Percentiles rank a stretch among this genome's conserved stretches.
These are phyloP conservation scores for Trididemnum miniatum DNA, from an alignment of 23 tunicate genomes.

Conservation along the genomic window DNA sequence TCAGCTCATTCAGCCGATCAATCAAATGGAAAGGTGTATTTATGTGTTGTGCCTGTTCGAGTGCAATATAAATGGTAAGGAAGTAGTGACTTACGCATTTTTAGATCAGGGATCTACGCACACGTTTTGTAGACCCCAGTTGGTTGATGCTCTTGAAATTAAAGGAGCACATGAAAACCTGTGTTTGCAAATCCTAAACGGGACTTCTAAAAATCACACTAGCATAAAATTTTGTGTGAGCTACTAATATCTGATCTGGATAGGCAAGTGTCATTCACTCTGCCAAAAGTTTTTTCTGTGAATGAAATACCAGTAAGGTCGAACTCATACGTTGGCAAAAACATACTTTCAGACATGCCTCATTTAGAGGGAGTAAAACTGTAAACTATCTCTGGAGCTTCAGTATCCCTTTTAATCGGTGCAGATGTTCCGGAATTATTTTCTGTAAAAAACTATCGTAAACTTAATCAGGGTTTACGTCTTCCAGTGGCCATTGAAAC, in stretches of 20 bases:
- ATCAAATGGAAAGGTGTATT: background rate
- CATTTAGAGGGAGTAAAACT: background rate
- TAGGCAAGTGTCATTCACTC: background rate
- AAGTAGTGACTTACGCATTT: background rate
- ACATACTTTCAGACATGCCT: background rate
- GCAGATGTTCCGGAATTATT: background rate
- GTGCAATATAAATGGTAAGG: background rate
- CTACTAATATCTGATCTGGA: background rate
- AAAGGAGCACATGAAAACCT: background rate
- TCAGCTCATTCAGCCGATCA: background rate
- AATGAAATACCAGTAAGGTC: background rate
- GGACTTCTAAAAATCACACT: background rate
- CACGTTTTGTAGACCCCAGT: background rate
- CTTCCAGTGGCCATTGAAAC: background rate
- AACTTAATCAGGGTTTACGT: background rate
- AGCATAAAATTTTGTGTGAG: background rate
- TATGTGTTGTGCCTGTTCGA: background rate
- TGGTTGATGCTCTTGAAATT: background rate
- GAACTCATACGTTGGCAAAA: background rate
- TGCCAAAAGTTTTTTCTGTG: background rate
- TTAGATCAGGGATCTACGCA: background rate
- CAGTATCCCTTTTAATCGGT: background rate
- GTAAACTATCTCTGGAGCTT: background rate
- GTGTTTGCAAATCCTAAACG: background rate
- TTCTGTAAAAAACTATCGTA: background rate